phyloP scores from a whole-genome alignment of 2,797 vertebrate genomes.

The Notamacropus eugenii region DNA sequence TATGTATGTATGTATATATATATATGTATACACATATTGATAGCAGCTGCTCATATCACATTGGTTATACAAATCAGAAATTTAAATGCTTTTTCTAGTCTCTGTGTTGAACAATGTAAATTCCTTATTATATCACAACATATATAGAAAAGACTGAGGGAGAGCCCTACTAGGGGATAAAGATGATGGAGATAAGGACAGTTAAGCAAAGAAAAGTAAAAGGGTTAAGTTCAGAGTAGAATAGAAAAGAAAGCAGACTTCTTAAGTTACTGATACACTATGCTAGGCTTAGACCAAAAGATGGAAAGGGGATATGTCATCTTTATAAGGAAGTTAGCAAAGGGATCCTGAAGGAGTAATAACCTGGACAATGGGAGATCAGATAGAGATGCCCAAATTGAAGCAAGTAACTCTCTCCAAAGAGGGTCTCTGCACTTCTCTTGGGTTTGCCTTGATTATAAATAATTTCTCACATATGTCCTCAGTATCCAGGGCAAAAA shows the following conservation, averaged over 20 bases:
- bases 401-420: background rate
- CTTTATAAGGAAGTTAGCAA: background rate
- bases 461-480: background rate
- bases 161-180: background rate
- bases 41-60: no score
- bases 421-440: background rate
- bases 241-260: background rate
- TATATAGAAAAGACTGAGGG: background rate
- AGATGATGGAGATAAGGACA: background rate
- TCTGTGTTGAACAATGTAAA: background rate
- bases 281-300: background rate
- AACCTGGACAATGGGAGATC: background rate
- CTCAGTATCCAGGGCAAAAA: background rate
- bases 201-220: background rate
- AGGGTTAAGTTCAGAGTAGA: background rate
- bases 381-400: background rate
- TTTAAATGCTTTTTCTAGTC: background rate
- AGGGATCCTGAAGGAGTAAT: background rate
- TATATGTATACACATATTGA: no score
- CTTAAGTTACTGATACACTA: background rate
- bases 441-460: background rate
- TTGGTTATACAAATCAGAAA: no score
- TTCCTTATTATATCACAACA: background rate
- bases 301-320: background rate
- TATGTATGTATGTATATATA: no score